phyloP scores from a whole-genome alignment of 2,888 invertebrate genomes.

The Lepidochitona cinerea region DNA sequence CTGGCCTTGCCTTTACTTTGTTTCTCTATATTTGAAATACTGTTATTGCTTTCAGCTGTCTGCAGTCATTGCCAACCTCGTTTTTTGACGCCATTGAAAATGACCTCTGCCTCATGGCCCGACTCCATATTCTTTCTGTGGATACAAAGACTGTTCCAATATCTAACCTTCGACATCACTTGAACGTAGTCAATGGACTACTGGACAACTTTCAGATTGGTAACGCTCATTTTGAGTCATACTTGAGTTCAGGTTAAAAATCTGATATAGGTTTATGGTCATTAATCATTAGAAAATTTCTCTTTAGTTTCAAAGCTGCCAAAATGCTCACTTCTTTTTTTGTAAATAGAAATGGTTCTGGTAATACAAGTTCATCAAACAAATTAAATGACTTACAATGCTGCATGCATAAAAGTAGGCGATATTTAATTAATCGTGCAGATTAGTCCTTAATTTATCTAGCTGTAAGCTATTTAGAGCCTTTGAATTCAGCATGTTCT shows the following conservation, averaged over 20 bases:
- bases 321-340: too few species aligned
- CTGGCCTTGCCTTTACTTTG: neutral
- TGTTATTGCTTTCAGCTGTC: neutral
- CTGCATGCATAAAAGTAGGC: too few species aligned
- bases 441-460: too few species aligned
- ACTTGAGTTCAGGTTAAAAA: neutral
- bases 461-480: too few species aligned
- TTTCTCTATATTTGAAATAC: neutral
- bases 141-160: neutral
- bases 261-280: neutral
- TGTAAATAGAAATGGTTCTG: too few species aligned
- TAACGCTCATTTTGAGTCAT: neutral
- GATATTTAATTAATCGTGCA: too few species aligned
- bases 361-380: too few species aligned
- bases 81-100: neutral
- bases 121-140: neutral
- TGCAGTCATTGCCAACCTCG: neutral
- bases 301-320: neutral
- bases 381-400: too few species aligned
- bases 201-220: neutral
- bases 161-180: neutral
- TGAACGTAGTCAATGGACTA: neutral
- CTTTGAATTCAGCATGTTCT: too few species aligned
- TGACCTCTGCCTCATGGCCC: neutral
- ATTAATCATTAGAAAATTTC: neutral